phyloP scores from a whole-genome alignment of 2,888 invertebrate species.

The Hetaerina titia region DNA sequence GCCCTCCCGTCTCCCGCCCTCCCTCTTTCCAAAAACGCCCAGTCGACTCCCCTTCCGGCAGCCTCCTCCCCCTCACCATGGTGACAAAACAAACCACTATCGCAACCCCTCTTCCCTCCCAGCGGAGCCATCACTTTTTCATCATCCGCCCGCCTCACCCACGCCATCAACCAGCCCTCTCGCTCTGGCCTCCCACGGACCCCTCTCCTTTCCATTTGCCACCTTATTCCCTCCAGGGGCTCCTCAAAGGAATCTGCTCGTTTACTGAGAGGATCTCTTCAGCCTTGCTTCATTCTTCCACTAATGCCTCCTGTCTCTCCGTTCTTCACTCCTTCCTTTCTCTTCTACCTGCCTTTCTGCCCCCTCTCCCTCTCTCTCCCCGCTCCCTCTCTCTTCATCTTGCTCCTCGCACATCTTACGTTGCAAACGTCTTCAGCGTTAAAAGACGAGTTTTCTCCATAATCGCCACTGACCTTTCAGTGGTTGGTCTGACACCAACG shows the following conservation, averaged over 20 bases:
- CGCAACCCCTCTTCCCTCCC: not conserved
- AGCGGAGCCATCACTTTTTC: not conserved
- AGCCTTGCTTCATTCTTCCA: not conserved
- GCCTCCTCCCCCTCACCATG: not conserved
- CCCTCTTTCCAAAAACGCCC: not conserved
- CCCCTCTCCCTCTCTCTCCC: not conserved
- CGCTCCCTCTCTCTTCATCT: not conserved
- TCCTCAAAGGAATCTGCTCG: not conserved
- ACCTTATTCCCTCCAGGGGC: not conserved
- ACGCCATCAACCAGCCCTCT: not conserved
- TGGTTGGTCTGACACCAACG: not conserved
- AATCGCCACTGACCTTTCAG: not conserved
- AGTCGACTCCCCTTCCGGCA: not conserved
- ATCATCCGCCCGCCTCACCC: not conserved
- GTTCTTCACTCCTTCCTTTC: not conserved
- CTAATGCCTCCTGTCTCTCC: not conserved
- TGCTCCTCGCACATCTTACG: not conserved
- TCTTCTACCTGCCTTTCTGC: not conserved
- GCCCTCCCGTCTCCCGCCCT: not conserved
- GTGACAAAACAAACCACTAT: not conserved
- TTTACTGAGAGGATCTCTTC: not conserved
- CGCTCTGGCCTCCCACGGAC: not conserved
- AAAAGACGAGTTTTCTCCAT: not conserved
- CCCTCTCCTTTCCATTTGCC: not conserved
- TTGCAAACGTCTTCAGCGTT: not conserved